phyloP scores from a whole-genome alignment of 2,888 invertebrate species.

The Yponomeuta plumbellus region DNA sequence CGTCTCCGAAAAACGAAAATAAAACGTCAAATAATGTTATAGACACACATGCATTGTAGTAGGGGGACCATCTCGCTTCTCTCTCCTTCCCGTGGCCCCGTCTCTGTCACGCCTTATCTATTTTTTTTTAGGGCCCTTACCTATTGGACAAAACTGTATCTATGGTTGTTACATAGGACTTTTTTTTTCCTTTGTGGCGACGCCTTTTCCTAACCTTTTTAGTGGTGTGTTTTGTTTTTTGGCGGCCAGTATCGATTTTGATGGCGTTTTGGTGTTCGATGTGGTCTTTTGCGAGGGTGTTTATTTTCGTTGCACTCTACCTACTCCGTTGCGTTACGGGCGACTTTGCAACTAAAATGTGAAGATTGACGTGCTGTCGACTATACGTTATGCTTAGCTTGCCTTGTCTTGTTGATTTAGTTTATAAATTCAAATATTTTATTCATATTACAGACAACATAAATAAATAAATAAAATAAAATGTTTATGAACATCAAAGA shows the following conservation, averaged over 20 bases:
- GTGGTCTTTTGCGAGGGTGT: neutral
- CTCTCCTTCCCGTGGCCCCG: neutral
- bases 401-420: no score
- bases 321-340: no score
- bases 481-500: no score
- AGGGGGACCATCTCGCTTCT: neutral
- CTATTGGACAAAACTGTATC: neutral
- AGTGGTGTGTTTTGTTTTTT: neutral
- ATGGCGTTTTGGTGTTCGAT: neutral
- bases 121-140: neutral
- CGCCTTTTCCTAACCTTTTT: neutral
- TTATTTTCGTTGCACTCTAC: no score
- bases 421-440: no score
- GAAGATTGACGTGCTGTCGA: no score
- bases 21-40: slow-evolving; percentile 5
- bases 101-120: neutral
- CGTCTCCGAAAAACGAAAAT: slow-evolving; percentile 10
- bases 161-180: neutral
- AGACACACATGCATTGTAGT: slow-evolving; percentile 2
- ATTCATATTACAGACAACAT: no score
- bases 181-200: neutral
- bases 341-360: no score
- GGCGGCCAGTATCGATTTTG: neutral
- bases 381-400: no score
- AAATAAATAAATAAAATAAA: no score